Percentiles rank a stretch among this genome's conserved stretches.
Conservation (phyloP, 1,140 invertebrate species). For the Orius laevigatus region DNA sequence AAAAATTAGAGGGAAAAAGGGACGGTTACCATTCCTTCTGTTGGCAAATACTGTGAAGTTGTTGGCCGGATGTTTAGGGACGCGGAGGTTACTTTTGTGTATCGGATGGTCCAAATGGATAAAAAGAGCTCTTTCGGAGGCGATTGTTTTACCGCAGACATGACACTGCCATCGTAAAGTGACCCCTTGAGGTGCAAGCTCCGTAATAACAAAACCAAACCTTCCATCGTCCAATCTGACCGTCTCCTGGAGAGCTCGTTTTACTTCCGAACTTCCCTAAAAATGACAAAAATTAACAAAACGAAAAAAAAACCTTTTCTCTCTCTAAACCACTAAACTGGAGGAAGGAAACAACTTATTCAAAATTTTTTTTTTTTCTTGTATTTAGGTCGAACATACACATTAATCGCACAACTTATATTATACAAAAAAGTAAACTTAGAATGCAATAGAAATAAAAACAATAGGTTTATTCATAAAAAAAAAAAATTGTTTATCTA, state of each 20-base stretch:
- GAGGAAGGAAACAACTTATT: background rate
- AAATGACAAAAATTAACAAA: background rate
- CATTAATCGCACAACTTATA: no score
- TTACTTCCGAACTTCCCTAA: conserved; percentile 2
- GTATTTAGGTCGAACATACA: no score
- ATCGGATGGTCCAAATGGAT: conserved; percentile 12
- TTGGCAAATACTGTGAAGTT: conserved; percentile 11
- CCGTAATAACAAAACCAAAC: conserved; percentile 7
- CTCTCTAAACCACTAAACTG: background rate
- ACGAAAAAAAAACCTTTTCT: conserved; percentile 3
- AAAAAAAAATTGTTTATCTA: no score
- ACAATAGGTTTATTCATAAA: no score
- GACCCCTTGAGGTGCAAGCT: background rate
- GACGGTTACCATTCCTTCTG: no score
- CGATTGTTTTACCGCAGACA: conserved; percentile 3
- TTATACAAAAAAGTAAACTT: no score
- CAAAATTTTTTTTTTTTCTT: no score
- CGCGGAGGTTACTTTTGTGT: conserved; percentile 7
- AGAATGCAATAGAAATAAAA: no score
- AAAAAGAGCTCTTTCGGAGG: conserved; percentile 9
- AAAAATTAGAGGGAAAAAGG: no score
- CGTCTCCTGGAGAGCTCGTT: conserved; percentile 6
- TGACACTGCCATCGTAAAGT: conserved; percentile 11
- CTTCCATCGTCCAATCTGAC: conserved; percentile 10
- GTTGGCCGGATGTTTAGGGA: conserved; percentile 1